Base-by-base conservation (phyloP, 1,140 invertebrate species). In the Eumeta japonica region DNA sequence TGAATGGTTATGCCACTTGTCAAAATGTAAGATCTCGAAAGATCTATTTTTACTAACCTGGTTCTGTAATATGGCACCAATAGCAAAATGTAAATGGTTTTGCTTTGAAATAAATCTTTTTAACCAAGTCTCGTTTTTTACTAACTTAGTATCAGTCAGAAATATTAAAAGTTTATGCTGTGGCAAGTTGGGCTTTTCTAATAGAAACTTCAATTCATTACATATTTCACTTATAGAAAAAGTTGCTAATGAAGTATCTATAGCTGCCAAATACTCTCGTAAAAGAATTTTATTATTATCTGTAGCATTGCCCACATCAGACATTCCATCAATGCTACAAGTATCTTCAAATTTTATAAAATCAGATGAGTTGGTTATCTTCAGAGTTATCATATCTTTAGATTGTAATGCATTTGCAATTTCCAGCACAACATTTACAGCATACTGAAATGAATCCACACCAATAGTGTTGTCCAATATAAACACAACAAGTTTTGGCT, bases 281-380 rank as follows among this genome's bases (percentile, higher is more conserved):
- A 74, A 41, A 7, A 70, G 33, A 9, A 74, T 36, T 50, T 74
- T 74, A 31, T 74, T 74, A 32, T 55, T 66, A 14, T 74, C 70
- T 29, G 65, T 71, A 7, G 66, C 66, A 55, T 74, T 70, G n/a
- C 60, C 66, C 13, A 66, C 36, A 35, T 59, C 62, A 13, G 65
- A 58, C 31, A 63, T 54, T 12, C 62, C 63, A 52, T 61, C 58
- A 37, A 35, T 50, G 37, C 51, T 67, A 31, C 70, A 74, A 20
- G 52, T 46, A 20, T 74, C 68, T 43, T 71, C 64, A 57, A 74
- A 71, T 47, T 67, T 74, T 9, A 67, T 42, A 46, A 70, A 74
- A 35, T 62, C 61, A 16, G 62, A 61, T 46, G 57, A 62, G 35
- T 71, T 74, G 3, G 58, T 68, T 31, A 70, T 58, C 41, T 71